These are phyloP conservation scores for Cavia porcellus DNA, from an alignment of 2,113 vertebrate species.

Conservation along the genomic window DNA sequence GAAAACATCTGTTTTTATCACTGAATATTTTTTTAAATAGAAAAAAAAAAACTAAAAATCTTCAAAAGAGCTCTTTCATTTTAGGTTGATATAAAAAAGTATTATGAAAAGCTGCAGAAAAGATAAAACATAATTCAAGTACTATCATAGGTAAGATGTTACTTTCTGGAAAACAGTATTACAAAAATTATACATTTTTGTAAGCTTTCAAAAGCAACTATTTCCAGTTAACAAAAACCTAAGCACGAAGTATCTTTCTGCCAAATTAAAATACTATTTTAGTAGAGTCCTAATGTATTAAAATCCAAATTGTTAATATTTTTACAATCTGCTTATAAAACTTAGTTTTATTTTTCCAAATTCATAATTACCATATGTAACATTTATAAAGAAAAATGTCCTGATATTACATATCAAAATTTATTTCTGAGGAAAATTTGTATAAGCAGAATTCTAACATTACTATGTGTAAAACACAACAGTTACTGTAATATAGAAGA, in stretches of 20 bases:
- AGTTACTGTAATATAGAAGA: constrained; percentile 8
- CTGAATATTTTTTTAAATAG: constrained; percentile 11
- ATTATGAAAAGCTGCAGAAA: constrained; percentile 49
- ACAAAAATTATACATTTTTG: not conserved
- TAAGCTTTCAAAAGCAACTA: not conserved
- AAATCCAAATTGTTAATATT: not conserved
- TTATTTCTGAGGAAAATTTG: constrained; percentile 48
- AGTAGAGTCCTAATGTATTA: not conserved
- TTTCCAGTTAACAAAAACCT: not conserved
- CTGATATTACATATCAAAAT: not conserved
- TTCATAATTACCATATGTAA: not conserved
- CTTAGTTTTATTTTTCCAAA: not conserved
- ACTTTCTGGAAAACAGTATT: not conserved
- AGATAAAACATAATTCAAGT: not conserved
- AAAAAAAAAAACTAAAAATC: not conserved
- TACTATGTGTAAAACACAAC: not conserved
- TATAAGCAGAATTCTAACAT: not conserved
- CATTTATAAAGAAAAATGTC: not conserved
- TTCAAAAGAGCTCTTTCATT: not conserved
- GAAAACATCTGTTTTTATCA: not conserved
- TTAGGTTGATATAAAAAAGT: not conserved
- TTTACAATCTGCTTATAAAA: not conserved
- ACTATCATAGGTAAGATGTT: not conserved
- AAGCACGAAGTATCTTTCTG: not conserved
- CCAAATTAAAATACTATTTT: constrained; percentile 19